Conservation (phyloP, 2,797 vertebrate genomes). For the Propithecus deckenii region DNA sequence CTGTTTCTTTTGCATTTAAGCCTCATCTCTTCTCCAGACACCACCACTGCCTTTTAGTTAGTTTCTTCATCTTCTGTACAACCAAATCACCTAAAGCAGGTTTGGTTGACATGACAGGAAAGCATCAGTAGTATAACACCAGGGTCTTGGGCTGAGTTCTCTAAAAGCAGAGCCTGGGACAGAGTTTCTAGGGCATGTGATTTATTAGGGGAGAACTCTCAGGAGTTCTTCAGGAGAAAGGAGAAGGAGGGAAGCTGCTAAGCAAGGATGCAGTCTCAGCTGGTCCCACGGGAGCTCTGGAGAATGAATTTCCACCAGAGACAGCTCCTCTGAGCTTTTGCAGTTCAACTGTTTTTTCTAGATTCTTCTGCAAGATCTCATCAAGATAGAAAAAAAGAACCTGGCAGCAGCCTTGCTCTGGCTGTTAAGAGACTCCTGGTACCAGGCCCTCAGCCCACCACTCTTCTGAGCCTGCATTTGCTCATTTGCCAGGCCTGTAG, state of each 20-base stretch:
- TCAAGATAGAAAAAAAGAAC: neutral
- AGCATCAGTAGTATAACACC: neutral
- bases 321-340: neutral
- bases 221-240: neutral
- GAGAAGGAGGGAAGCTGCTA: neutral
- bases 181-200: neutral
- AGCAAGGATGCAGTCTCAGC: neutral
- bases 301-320: neutral
- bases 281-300: neutral
- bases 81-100: neutral
- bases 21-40: neutral
- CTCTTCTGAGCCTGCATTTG: neutral
- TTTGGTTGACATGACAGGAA: neutral
- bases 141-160: neutral
- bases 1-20: constrained; percentile 5
- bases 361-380: constrained; percentile 43
- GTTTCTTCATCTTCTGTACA: neutral
- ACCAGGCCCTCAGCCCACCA: neutral
- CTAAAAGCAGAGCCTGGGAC: constrained; percentile 12
- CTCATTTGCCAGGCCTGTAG: neutral
- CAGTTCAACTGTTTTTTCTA: constrained; percentile 35
- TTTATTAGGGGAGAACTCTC: neutral
- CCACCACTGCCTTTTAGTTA: neutral
- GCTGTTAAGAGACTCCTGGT: neutral
- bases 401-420: constrained; percentile 23